These are phyloP conservation scores for Limnephilus lunatus DNA, from an alignment of 2,888 invertebrate species.

Conservation along the genomic window DNA sequence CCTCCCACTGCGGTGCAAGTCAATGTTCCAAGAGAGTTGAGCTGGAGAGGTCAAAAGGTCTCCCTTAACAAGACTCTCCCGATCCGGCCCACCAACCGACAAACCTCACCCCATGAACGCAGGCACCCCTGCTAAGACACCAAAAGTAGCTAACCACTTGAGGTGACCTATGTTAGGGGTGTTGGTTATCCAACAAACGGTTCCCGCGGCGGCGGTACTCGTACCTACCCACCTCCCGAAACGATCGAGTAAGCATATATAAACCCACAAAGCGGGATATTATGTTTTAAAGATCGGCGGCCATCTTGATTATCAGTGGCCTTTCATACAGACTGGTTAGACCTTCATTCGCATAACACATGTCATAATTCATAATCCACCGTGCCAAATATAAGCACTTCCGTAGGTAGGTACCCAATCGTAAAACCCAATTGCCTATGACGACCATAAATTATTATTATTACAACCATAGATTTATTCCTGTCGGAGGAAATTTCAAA, in stretches of 20 bases:
- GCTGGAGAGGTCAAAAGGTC: too few relatives aligned
- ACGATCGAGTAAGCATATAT: not conserved
- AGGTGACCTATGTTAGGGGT: too few relatives aligned
- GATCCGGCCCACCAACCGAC: too few relatives aligned
- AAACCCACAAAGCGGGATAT: not conserved
- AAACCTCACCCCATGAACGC: too few relatives aligned
- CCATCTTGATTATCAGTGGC: not conserved
- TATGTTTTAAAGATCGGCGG: not conserved
- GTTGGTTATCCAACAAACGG: too few relatives aligned
- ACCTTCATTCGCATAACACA: not conserved
- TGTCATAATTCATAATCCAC: not conserved
- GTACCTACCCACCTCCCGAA: too few relatives aligned
- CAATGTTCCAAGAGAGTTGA: too few relatives aligned
- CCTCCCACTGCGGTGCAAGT: too few relatives aligned
- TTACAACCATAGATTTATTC: constrained; percentile 37
- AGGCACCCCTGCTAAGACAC: too few relatives aligned
- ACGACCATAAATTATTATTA: constrained; percentile 37
- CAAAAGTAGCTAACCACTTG: too few relatives aligned
- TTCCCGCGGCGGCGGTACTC: too few relatives aligned
- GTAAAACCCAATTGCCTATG: constrained; percentile 35
- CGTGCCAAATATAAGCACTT: constrained; percentile 8
- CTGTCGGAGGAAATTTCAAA: constrained; percentile 55
- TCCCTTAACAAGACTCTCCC: too few relatives aligned
- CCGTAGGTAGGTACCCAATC: constrained; percentile 31
- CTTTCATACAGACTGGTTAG: not conserved